Conservation (phyloP, 2,797 vertebrate species). For the Adrianichthys oophorus region DNA sequence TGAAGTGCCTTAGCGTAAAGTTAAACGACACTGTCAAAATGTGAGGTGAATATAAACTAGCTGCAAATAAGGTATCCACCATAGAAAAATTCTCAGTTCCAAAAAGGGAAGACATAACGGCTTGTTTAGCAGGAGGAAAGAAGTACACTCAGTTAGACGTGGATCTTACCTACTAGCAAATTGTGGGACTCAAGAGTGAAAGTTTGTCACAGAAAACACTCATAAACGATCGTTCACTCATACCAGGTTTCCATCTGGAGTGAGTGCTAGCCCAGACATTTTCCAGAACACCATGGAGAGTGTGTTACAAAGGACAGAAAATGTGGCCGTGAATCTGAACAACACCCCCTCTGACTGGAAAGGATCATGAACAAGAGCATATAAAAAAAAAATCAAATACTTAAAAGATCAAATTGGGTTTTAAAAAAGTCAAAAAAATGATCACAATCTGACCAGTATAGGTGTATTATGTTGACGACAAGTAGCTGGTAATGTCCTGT, state of each 20-base stretch:
- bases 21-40: not conserved
- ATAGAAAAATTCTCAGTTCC: not conserved
- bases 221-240: not conserved
- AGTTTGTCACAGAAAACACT: too few relatives aligned
- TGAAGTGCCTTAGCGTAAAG: not conserved
- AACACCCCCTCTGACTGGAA: not conserved
- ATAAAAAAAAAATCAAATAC: conserved; percentile 3
- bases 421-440: too few relatives aligned
- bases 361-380: not conserved
- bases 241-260: not conserved
- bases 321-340: not conserved
- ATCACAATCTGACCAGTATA: too few relatives aligned
- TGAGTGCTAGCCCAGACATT: not conserved
- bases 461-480: too few relatives aligned
- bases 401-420: too few relatives aligned
- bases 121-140: not conserved
- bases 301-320: too few relatives aligned
- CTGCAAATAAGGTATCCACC: not conserved
- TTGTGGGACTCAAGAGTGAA: not conserved
- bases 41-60: not conserved
- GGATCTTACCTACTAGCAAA: not conserved
- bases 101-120: not conserved
- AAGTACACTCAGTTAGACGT: not conserved
- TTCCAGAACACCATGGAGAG: not conserved
- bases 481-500: too few relatives aligned